Base-by-base conservation (phyloP, 2,888 invertebrate genomes). In the Trichacis sp. region DNA sequence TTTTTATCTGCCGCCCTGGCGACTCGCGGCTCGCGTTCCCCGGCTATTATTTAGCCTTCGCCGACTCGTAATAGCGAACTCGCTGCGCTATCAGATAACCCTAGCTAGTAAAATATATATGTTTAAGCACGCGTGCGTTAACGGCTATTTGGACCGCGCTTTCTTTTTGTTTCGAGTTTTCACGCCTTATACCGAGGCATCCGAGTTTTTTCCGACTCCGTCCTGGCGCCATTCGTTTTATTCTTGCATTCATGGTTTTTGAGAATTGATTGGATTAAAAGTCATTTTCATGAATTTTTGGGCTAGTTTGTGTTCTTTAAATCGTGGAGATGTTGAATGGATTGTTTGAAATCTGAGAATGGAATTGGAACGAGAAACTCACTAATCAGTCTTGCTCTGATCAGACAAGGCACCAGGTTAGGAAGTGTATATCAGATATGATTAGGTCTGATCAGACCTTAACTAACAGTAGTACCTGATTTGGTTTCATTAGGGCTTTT, bases 341-440 rank as follows among this genome's bases (percentile, higher is more conserved):
- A 24, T 24, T 24, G 3, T 24, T 5, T 3, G 24, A 24, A 8
- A 24, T 5, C 24, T 8, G 8, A 8, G 24, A 8, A 24, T 24
- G 24, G n/a, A n/a, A 24, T 8, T 8, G 24, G 24, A 24, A 3
- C 24, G 24, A 24, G 8, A 24, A 24, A 24, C n/a, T 5, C 24
- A 24, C 8, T 24, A 72, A 70, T 65, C 71, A 58, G 64, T 40
- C 19, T 45, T 47, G n/a, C n/a, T n/a, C n/a, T n/a, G n/a, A n/a
- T n/a, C n/a, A n/a, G n/a, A n/a, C n/a, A n/a, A n/a, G n/a, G n/a
- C n/a, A n/a, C n/a, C n/a, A n/a, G n/a, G n/a, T n/a, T n/a, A n/a
- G n/a, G n/a, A n/a, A n/a, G n/a, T n/a, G n/a, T n/a, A n/a, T n/a
- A n/a, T n/a, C n/a, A n/a, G n/a, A n/a, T n/a, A n/a, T n/a, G n/a